These are phyloP conservation scores for Gymnothorax reevesii DNA, from an alignment of 2,797 vertebrate genomes.

Conservation along the genomic window DNA sequence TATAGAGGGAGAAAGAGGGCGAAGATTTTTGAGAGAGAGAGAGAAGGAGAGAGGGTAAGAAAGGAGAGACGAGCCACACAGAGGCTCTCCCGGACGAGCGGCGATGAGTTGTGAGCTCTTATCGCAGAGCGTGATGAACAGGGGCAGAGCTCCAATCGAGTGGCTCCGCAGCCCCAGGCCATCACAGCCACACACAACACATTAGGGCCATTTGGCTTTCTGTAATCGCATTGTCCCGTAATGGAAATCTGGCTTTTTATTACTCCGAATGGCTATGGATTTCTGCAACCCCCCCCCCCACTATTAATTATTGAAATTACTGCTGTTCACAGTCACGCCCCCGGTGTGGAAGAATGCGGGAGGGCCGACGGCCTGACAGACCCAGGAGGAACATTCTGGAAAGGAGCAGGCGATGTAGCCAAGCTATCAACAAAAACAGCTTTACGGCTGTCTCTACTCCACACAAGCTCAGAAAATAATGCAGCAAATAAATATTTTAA, in stretches of 20 bases:
- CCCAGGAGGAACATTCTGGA: background rate
- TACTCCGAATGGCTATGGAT: constrained; percentile 18
- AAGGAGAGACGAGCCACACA: background rate
- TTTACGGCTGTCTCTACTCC: background rate
- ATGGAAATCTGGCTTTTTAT: constrained; percentile 2
- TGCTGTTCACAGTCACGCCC: constrained; percentile 1
- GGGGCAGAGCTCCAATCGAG: constrained; percentile 47
- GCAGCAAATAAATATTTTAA: no score
- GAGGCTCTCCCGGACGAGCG: constrained; percentile 37
- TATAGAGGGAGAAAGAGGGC: background rate
- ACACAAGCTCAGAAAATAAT: no score
- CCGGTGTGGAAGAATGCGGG: background rate
- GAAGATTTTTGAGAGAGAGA: background rate
- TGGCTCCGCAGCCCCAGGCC: constrained; percentile 35
- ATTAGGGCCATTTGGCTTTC: constrained; percentile 40
- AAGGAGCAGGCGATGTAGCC: constrained; percentile 20
- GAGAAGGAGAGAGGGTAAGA: constrained; percentile 27
- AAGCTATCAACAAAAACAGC: constrained; percentile 21
- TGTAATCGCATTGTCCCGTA: constrained; percentile 43
- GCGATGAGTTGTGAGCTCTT: constrained; percentile 47
- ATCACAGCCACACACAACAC: constrained; percentile 46
- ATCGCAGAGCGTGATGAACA: constrained; percentile 45
- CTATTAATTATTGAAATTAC: constrained; percentile 30
- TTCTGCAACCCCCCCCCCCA: constrained; percentile 19
- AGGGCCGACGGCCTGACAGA: background rate